phyloP scores from a whole-genome alignment of 2,888 invertebrate species.

The Phytoseiulus persimilis region DNA sequence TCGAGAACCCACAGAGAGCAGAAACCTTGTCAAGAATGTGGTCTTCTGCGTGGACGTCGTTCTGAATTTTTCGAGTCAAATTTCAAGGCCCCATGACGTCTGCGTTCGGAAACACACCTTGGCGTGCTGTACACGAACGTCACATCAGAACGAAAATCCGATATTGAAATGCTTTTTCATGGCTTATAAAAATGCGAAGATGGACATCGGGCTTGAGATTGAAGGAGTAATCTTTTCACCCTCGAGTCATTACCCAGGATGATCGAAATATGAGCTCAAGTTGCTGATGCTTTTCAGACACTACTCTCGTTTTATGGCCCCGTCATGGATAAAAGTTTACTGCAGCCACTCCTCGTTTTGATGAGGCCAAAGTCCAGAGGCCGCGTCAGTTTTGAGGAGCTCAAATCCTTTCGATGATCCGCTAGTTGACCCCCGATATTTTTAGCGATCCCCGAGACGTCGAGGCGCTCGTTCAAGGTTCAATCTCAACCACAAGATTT shows the following conservation, averaged over 20 bases:
- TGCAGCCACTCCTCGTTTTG: neutral
- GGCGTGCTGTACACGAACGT: neutral
- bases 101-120: neutral
- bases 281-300: neutral
- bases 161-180: neutral
- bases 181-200: neutral
- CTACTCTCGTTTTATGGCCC: neutral
- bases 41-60: too few relatives aligned
- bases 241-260: neutral
- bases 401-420: neutral
- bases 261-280: neutral
- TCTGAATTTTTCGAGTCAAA: neutral
- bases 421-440: neutral
- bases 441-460: neutral
- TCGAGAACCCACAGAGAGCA: too few relatives aligned
- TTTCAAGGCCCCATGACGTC: neutral
- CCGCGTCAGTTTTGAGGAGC: neutral
- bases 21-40: too few relatives aligned
- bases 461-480: neutral
- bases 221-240: too few relatives aligned
- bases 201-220: neutral
- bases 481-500: neutral
- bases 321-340: neutral
- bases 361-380: slow-evolving; percentile 15
- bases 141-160: neutral